Conservation (phyloP, 2,797 vertebrate species). For the Urocyon cinereoargenteus region DNA sequence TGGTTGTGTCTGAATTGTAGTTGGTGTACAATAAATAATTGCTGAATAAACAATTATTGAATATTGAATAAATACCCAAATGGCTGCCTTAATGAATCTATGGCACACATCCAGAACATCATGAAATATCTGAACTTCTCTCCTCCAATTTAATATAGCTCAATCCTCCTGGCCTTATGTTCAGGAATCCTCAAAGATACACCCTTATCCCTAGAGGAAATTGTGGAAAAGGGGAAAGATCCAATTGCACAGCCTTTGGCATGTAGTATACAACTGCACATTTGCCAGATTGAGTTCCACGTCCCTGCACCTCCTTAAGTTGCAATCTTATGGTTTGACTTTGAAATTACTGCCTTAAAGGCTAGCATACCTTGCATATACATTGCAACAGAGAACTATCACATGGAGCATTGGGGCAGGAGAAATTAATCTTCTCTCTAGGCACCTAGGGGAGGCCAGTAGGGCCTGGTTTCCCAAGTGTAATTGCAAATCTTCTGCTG, state of each 20-base stretch:
- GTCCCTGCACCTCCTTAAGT: background rate
- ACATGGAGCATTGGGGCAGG: background rate
- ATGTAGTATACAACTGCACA: background rate
- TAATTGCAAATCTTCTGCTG: background rate
- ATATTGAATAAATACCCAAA: background rate
- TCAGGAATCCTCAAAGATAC: background rate
- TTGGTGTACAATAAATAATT: background rate
- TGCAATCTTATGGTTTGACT: background rate
- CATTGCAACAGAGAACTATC: background rate
- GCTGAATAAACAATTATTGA: background rate
- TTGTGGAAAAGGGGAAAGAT: background rate
- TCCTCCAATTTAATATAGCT: background rate
- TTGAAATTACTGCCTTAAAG: background rate
- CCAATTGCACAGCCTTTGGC: background rate
- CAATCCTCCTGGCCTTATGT: background rate
- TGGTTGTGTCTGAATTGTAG: background rate
- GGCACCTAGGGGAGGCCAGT: background rate
- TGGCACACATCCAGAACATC: background rate
- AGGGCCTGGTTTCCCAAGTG: background rate
- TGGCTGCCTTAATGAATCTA: background rate
- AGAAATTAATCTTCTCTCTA: constrained; percentile 12
- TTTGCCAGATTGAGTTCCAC: background rate
- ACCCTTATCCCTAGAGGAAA: background rate
- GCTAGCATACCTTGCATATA: background rate
- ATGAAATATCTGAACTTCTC: background rate